Conservation (phyloP, 1,140 invertebrate genomes). For the Microvelia longipes region DNA sequence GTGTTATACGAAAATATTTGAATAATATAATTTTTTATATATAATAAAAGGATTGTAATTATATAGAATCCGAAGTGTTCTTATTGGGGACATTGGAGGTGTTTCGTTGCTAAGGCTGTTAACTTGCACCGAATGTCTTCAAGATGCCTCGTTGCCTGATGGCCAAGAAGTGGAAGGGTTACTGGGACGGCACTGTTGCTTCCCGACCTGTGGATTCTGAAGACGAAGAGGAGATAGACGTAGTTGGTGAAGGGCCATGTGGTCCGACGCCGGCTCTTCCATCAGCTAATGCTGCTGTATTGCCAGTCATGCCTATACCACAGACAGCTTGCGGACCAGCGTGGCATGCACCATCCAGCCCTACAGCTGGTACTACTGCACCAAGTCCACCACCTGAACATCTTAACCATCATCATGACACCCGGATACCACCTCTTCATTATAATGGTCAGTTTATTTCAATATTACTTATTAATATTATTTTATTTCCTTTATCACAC, state of each 20-base stretch:
- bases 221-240: slow-evolving; percentile 62
- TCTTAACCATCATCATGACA: slow-evolving; percentile 26
- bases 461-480: too few species aligned
- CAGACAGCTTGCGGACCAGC: slow-evolving; percentile 11
- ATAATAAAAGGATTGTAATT: too few species aligned
- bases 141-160: slow-evolving; percentile 36
- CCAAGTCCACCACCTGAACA: slow-evolving; percentile 47
- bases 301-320: neutral
- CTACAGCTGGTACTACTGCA: slow-evolving; percentile 51
- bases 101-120: too few species aligned
- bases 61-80: too few species aligned
- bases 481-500: too few species aligned
- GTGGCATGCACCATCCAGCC: slow-evolving; percentile 50
- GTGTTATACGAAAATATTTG: too few species aligned
- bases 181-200: slow-evolving; percentile 43
- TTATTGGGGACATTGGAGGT: too few species aligned
- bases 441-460: slow-evolving; percentile 23
- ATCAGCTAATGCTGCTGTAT: too few species aligned
- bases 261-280: slow-evolving; percentile 8
- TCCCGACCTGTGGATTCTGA: slow-evolving; percentile 23
- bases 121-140: neutral
- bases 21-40: too few species aligned
- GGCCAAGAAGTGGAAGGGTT: slow-evolving; percentile 80
- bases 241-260: slow-evolving; percentile 42
- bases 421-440: slow-evolving; percentile 17